Percentiles rank a stretch among this genome's conserved stretches.
Evolutionary conservation across 2,113 vertebrate genomes (phyloP).

Genomic region (Elephas maximus): DNA sequence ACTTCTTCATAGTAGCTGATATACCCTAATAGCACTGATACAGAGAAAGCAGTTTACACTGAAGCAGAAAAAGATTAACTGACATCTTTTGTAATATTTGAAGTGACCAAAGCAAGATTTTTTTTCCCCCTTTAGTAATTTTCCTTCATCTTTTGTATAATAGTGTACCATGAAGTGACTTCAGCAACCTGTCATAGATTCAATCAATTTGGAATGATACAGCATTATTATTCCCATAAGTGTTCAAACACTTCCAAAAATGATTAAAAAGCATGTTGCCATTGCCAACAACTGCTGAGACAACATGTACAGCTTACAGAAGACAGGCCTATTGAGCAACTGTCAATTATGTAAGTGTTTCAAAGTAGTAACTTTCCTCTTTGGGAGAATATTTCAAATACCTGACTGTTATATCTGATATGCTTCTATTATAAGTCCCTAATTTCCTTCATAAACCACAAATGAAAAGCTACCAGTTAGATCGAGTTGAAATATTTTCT

Average conservation of each 20-base stretch:
- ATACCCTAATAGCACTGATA: conserved; percentile 49
- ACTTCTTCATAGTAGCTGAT: neutral
- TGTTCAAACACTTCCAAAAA: conserved; percentile 4
- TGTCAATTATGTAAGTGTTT: conserved; percentile 42
- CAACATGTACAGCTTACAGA: neutral
- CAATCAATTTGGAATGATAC: conserved; percentile 68
- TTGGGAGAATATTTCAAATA: conserved; percentile 48
- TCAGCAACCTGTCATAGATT: conserved; percentile 65
- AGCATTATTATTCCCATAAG: conserved; percentile 55
- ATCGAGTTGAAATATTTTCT: conserved; percentile 40
- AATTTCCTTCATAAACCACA: conserved; percentile 70
- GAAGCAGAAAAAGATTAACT: conserved; percentile 61
- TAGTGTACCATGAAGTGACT: conserved; percentile 52
- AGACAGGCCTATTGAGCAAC: neutral
- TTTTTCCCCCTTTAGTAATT: neutral
- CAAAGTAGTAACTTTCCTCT: conserved; percentile 36
- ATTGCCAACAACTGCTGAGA: neutral
- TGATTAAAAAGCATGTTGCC: conserved; percentile 5
- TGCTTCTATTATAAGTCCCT: conserved; percentile 12
- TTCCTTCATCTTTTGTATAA: conserved; percentile 63
- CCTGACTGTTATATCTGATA: conserved; percentile 24
- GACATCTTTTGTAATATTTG: conserved; percentile 48
- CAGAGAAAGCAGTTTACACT: neutral
- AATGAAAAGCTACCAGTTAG: conserved; percentile 50
- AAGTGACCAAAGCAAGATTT: neutral